Evolutionary conservation across 92 coral and sea anemone species (phyloP).

Genomic region (Epizoanthus ramosus): DNA sequence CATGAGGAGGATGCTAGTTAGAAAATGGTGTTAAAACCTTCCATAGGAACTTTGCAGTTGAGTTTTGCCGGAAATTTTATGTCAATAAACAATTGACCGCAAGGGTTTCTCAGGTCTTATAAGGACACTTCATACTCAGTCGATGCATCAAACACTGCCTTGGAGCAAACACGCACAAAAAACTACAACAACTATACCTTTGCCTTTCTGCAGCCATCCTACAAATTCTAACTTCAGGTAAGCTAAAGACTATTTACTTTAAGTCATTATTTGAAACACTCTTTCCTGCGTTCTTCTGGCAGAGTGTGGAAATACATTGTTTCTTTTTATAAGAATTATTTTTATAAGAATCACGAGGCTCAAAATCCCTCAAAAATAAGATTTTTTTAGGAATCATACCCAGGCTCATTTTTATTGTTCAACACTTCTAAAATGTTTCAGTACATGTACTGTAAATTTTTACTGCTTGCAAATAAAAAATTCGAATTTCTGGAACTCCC

Average conservation of each 20-base stretch:
- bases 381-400: no score
- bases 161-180: neutral
- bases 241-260: neutral
- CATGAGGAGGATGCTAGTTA: neutral
- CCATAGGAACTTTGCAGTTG: neutral
- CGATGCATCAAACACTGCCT: neutral
- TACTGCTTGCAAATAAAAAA: no score
- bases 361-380: no score
- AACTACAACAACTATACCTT: neutral
- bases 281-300: no score
- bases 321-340: no score
- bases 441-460: no score
- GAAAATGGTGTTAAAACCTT: slow-evolving; percentile 4
- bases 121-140: neutral
- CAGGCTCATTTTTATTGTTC: no score
- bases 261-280: no score
- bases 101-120: neutral
- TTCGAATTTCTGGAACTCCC: no score
- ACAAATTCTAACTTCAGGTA: slow-evolving; percentile 2
- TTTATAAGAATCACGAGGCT: no score
- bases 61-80: slow-evolving; percentile 1
- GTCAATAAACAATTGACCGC: neutral
- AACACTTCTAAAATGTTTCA: no score
- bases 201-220: neutral
- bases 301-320: no score